Evolutionary conservation across 2,888 invertebrate genomes (phyloP), one percentile per base, ranked within the genome.

Genomic region (Epirrhoe tristata): DNA sequence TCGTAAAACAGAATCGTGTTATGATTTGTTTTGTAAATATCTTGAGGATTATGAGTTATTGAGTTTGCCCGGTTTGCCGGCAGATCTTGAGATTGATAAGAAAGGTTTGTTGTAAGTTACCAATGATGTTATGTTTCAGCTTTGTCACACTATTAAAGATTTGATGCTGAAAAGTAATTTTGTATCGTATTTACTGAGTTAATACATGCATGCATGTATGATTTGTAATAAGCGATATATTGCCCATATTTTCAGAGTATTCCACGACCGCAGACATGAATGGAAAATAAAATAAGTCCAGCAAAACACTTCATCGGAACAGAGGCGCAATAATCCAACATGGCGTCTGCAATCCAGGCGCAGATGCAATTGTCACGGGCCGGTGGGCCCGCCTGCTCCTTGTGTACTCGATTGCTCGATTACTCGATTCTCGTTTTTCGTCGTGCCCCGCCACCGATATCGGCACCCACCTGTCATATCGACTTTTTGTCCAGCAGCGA

Each of bases 291-390:
- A 60, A 67, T 43, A 58, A 61, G 57, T 78, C 81, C 72, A 77
- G 76, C 74, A 78, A 82, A 83, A 82, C 81, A 81, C 81, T 83
- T 86, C 85, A 89, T 89, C 87, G 83, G 87, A 88, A 87, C 83
- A 87, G 84, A 66, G 77, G 75, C 68, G 83, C 85, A 86, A 87
- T 91, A 91, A 91, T 90, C 90, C 89, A 91, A 91, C 83, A 90
- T 88, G 87, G 90, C 84, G 85, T 82, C 82, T 86, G 83, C 85
- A 87, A 85, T 87, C 85, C 81, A 85, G 83, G 78, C 83, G 86
- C 88, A 87, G 89, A 86, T 90, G 91, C 91, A 92, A 91, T 92
- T 91, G 92, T 90, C 89, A 91, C 90, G 86, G 89, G 79, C 90
- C 84, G 85, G 77, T 82, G 88, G 83, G 80, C 83, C 74, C 77